Conservation (phyloP, 1,140 invertebrate species). For the Anoplolepis gracilipes region DNA sequence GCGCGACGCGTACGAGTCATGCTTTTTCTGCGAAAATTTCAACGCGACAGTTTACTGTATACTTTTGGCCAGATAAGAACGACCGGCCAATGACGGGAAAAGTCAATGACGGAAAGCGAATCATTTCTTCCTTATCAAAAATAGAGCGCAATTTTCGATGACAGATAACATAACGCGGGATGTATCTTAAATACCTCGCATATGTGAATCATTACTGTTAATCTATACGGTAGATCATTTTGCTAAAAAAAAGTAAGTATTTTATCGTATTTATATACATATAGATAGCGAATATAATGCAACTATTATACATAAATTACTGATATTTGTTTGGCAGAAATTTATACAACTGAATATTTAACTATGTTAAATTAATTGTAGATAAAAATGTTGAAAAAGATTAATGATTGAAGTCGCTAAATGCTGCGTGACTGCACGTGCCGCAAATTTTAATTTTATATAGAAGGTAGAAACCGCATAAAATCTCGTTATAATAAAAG, state of each 20-base stretch:
- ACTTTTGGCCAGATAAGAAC: conserved; percentile 62
- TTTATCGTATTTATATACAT: not conserved
- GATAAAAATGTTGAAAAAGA: not conserved
- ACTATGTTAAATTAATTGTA: not conserved
- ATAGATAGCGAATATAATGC: not conserved
- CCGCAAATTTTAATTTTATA: conserved; percentile 20
- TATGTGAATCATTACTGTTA: not conserved
- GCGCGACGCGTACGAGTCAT: conserved; percentile 45
- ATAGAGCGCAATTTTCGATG: not conserved
- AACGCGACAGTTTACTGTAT: conserved; percentile 24
- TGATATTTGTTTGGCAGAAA: not conserved
- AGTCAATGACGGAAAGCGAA: not conserved
- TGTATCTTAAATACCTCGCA: not conserved
- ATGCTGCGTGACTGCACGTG: conserved; percentile 1
- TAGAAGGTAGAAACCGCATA: not conserved
- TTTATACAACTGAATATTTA: conserved; percentile 1
- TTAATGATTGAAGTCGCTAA: not conserved
- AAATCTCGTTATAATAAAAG: not conserved
- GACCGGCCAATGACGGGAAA: conserved; percentile 26
- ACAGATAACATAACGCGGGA: not conserved
- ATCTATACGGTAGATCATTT: not conserved
- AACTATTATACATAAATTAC: not conserved
- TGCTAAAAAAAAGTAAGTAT: not conserved
- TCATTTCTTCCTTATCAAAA: not conserved
- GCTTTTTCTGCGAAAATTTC: conserved; percentile 51